Percentiles rank a stretch among this genome's conserved stretches.
Conservation (phyloP, 2,113 vertebrate genomes). For the Amphiprion percula region DNA sequence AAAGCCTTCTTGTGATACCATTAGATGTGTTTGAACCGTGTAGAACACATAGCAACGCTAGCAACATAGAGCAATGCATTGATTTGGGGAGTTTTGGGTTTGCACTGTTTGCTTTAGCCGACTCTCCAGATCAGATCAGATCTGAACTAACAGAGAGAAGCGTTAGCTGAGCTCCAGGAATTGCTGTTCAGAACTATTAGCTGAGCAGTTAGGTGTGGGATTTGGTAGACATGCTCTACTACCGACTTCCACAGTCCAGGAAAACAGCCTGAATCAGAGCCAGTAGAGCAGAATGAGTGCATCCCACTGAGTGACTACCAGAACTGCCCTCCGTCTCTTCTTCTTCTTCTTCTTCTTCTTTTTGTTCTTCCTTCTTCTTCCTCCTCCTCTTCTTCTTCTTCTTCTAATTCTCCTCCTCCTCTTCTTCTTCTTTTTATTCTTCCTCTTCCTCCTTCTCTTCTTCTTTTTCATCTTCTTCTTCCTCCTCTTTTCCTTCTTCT, state of each 20-base stretch:
- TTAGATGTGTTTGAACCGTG: not conserved
- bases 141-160: no score
- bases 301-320: not conserved
- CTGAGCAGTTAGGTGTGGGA: not conserved
- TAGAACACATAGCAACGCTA: not conserved
- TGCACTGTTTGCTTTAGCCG: not conserved
- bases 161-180: not conserved
- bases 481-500: no score
- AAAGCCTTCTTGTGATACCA: not conserved
- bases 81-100: not conserved
- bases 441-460: no score
- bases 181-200: slow-evolving; percentile 6
- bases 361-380: no score
- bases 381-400: no score
- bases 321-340: not conserved
- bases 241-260: slow-evolving; percentile 1
- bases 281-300: slow-evolving; percentile 1
- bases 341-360: no score
- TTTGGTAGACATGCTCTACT: slow-evolving; percentile 19
- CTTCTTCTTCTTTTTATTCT: no score
- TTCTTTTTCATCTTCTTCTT: no score
- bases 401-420: no score
- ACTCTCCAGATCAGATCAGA: not conserved
- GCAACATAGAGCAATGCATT: not conserved
- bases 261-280: slow-evolving; percentile 8